Conservation (phyloP, 2,797 vertebrate species). For the Pyrocephalus nanus region DNA sequence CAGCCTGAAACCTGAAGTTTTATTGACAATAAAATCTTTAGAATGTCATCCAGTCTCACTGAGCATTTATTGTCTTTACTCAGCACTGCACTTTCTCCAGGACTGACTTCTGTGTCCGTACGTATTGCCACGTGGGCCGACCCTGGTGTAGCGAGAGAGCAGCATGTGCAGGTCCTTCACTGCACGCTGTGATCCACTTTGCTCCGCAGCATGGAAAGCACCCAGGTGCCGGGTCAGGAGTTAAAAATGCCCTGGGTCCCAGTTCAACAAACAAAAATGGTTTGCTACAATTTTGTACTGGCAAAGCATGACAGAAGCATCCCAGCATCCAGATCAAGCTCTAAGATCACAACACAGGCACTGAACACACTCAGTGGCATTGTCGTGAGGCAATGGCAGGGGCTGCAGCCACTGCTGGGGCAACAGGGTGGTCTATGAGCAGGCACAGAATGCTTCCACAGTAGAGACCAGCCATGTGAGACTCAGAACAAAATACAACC, state of each 20-base stretch:
- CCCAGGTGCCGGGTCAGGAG: not conserved
- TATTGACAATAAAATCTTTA: accelerated
- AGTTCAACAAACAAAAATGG: not conserved
- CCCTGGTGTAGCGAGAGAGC: accelerated
- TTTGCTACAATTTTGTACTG: not conserved
- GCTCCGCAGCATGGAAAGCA: accelerated
- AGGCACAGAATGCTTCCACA: not conserved
- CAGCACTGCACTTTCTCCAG: accelerated
- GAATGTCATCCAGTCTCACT: not conserved
- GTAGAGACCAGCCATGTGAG: not conserved
- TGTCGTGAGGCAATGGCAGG: not conserved
- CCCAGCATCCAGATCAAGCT: not conserved
- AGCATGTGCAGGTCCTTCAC: accelerated
- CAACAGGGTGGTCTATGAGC: not conserved
- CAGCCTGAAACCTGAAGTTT: not conserved
- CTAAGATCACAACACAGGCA: accelerated
- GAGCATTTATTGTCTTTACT: not conserved
- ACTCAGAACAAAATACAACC: not conserved
- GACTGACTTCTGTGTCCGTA: not conserved
- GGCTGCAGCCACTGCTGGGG: not conserved
- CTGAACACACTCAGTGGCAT: not conserved
- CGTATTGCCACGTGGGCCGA: accelerated
- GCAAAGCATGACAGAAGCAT: accelerated
- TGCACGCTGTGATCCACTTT: not conserved
- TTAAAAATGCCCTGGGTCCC: accelerated